These are phyloP conservation scores for Mustela nigripes DNA, from an alignment of 2,113 vertebrate genomes.

Conservation along the genomic window DNA sequence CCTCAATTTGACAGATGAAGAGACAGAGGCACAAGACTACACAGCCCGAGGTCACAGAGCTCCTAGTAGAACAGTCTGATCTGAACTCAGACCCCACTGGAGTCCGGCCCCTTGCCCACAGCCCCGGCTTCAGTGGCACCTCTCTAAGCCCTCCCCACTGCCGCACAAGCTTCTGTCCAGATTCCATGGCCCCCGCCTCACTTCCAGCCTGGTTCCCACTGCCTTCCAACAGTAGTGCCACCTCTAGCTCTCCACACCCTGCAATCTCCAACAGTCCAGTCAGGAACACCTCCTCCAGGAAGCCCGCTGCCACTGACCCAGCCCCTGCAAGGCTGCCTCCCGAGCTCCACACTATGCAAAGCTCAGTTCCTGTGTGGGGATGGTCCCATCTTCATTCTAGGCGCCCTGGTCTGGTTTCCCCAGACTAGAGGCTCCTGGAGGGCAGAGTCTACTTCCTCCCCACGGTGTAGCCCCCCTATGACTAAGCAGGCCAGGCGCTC, in stretches of 20 bases:
- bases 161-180: neutral
- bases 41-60: neutral
- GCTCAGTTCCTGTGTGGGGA: neutral
- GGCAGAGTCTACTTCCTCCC: neutral
- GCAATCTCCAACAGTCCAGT: neutral
- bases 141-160: neutral
- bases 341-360: neutral
- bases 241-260: neutral
- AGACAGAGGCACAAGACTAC: neutral
- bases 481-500: neutral
- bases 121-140: accelerated
- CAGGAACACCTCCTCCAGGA: neutral
- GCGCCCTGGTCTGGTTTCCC: neutral
- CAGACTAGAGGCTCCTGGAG: neutral
- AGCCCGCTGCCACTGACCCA: neutral
- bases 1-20: neutral
- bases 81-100: neutral
- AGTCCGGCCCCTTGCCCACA: neutral
- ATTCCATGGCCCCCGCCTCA: accelerated
- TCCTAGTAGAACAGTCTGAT: neutral
- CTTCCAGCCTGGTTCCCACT: neutral
- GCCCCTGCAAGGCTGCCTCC: no score
- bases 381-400: neutral
- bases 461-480: neutral
- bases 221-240: neutral